A percentile compares a stretch with the other conserved stretches of the same genome.
These are phyloP conservation scores for Pseudococcus viburni DNA, from an alignment of 2,888 invertebrate genomes.

Conservation along the genomic window DNA sequence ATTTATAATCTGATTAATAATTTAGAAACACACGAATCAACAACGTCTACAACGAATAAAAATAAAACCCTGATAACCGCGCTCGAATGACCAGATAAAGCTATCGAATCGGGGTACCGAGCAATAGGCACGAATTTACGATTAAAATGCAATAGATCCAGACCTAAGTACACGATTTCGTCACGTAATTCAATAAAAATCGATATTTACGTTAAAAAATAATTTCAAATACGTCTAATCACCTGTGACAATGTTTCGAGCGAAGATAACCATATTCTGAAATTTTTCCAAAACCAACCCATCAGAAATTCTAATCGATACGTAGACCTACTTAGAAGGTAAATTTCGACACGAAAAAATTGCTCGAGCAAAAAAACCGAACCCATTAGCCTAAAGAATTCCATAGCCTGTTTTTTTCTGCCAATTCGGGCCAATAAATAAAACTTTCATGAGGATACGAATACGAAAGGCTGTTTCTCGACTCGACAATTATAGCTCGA, in stretches of 20 bases:
- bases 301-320: no score
- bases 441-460: not conserved
- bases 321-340: not conserved
- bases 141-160: conserved; percentile 13
- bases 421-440: conserved; percentile 20
- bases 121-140: conserved; percentile 22
- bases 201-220: conserved; percentile 14
- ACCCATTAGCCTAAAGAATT: not conserved
- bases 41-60: conserved; percentile 23
- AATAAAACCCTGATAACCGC: conserved; percentile 31
- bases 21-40: conserved; percentile 4
- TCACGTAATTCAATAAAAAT: conserved; percentile 13
- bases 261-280: not conserved
- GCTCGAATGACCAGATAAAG: conserved; percentile 1
- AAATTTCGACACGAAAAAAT: not conserved
- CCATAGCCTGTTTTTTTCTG: not conserved
- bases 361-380: not conserved
- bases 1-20: conserved; percentile 50
- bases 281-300: no score
- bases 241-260: not conserved
- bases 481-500: conserved; percentile 24
- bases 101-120: not conserved
- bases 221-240: not conserved
- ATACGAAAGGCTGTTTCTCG: not conserved
- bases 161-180: not conserved